Evolutionary conservation across 2,888 invertebrate genomes (phyloP).

Genomic region (Orthosia gothica): DNA sequence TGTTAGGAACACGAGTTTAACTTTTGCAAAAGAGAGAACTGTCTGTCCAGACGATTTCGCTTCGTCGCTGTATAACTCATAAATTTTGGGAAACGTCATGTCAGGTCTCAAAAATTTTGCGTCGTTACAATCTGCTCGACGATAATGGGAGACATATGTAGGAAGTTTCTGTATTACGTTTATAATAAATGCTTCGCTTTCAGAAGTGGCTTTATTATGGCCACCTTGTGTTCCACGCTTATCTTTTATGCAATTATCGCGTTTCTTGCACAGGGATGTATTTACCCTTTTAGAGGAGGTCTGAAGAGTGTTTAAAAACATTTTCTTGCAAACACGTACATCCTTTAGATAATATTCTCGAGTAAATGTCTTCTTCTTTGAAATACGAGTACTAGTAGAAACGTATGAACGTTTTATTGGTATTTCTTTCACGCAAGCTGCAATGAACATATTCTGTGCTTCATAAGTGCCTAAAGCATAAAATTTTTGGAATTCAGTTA

Average conservation of each 20-base stretch:
- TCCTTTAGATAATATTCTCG: constrained; percentile 25
- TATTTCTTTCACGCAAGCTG: constrained; percentile 41
- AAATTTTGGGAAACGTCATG: constrained; percentile 19
- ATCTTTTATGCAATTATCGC: constrained; percentile 18
- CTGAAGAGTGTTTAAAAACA: not conserved
- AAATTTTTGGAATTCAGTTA: constrained; percentile 34
- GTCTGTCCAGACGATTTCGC: constrained; percentile 19
- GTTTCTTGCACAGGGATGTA: constrained; percentile 23
- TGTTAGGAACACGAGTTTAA: constrained; percentile 22
- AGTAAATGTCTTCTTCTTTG: constrained; percentile 27
- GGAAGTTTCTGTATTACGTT: constrained; percentile 40
- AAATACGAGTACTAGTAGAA: constrained; percentile 24
- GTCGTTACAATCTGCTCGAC: constrained; percentile 16
- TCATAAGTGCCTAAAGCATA: constrained; percentile 32
- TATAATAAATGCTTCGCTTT: constrained; percentile 31
- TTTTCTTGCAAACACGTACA: not conserved
- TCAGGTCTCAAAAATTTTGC: constrained; percentile 21
- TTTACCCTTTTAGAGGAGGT: constrained; percentile 28
- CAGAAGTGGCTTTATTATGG: constrained; percentile 16
- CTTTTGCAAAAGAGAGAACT: constrained; percentile 20
- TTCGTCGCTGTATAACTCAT: constrained; percentile 17
- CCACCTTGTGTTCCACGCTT: constrained; percentile 14
- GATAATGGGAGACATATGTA: constrained; percentile 25
- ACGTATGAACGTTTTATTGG: constrained; percentile 46
- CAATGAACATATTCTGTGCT: constrained; percentile 42